Base-by-base conservation (phyloP, 2,113 vertebrate genomes). In the Oncorhynchus clarkii region DNA sequence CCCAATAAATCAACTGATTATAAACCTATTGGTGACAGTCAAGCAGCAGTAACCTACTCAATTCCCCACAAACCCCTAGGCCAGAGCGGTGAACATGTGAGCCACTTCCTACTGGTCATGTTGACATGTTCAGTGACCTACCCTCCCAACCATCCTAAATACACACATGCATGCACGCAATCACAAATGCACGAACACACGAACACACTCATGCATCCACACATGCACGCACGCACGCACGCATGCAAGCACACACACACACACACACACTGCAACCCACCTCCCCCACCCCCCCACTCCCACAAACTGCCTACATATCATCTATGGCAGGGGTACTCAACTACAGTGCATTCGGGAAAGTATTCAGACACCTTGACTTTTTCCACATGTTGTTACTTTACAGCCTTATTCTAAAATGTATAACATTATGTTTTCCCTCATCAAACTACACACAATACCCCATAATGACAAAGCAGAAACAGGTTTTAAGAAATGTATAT, bases 71-170 rank as follows among this genome's bases (percentile, higher is more conserved):
- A n/a, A 5, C 59, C 59, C 59, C 59, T 62, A 8, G n/a, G 59
- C n/a, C 66, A 29, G 13, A 67, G 4, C 5, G 5, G 66, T 20
- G 82, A 85, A 76, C 87, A 45, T 85, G 80, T 78, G 73, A 70
- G 71, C 83, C 84, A 76, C 85, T 81, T 82, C 79, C 83, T 76
- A 71, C 80, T 84, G 84, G 80, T 86, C 78, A 91, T 88, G 88
- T 86, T 88, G 90, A 90, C 91, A 88, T 89, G 88, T 86, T 86
- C 85, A 87, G 82, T 92, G 91, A 91, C 89, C 89, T 75, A 66
- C 49, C 62, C 62, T 39, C 57, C 60, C 62, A 59, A 27, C 62
- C 29, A 57, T 62, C 57, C 60, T 59, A 14, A 20, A 45, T 20
- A 57, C 74, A 68, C 74, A n/a, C 65, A 49, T 18, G n/a, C 57